phyloP scores from a whole-genome alignment of 2,888 invertebrate genomes.

The Cerastoderma edule region DNA sequence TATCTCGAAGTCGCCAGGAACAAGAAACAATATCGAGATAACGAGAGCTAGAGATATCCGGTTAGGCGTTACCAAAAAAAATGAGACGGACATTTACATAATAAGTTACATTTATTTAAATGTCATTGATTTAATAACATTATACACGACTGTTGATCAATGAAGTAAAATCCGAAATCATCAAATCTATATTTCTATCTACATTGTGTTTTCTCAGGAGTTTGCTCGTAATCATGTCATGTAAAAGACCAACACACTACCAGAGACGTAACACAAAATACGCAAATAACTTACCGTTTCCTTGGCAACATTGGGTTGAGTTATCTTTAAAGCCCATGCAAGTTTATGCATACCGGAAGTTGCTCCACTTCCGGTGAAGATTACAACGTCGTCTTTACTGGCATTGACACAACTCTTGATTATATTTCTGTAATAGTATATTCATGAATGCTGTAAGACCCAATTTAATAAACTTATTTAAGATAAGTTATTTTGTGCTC shows the following conservation, averaged over 20 bases:
- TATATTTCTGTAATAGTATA: conserved; percentile 65
- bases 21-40: too few relatives aligned
- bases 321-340: conserved; percentile 62
- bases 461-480: too few relatives aligned
- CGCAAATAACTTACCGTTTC: conserved; percentile 48
- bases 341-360: conserved; percentile 71
- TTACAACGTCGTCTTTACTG: conserved; percentile 64
- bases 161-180: too few relatives aligned
- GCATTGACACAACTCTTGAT: conserved; percentile 70
- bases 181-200: too few relatives aligned
- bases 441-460: too few relatives aligned
- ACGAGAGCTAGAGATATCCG: too few relatives aligned
- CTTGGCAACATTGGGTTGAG: conserved; percentile 40
- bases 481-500: too few relatives aligned
- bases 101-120: not conserved
- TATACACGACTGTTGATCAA: too few relatives aligned
- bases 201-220: not conserved
- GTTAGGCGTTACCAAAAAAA: not conserved
- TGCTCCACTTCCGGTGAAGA: conserved; percentile 73
- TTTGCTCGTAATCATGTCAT: not conserved
- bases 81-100: not conserved
- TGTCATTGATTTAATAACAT: not conserved
- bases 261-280: too few relatives aligned
- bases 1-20: too few relatives aligned
- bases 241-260: not conserved